These are phyloP conservation scores for Diorhabda carinulata DNA, from an alignment of 1,140 invertebrate genomes.

Conservation along the genomic window DNA sequence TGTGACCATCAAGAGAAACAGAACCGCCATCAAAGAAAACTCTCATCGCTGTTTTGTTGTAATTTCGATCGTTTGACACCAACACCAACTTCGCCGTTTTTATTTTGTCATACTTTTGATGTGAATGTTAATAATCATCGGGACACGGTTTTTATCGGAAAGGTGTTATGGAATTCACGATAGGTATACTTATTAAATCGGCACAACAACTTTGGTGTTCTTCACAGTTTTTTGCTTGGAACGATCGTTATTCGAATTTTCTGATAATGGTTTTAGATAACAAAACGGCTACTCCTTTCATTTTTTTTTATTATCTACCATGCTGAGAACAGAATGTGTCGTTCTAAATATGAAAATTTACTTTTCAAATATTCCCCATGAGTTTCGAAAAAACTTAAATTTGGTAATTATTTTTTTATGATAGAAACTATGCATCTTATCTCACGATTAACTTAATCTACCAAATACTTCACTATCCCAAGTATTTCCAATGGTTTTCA, in stretches of 20 bases:
- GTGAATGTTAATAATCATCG: slow-evolving; percentile 25
- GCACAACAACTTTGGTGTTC: neutral
- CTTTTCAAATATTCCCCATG: no score
- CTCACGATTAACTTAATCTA: no score
- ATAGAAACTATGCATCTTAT: no score
- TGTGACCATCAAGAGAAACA: slow-evolving; percentile 4
- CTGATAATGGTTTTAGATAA: neutral
- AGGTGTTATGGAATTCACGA: slow-evolving; percentile 24
- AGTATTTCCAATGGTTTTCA: no score
- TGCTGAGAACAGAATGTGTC: neutral
- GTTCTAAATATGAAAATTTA: no score
- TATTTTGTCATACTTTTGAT: slow-evolving; percentile 29
- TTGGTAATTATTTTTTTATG: no score
- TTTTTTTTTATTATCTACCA: no score
- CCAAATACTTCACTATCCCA: no score
- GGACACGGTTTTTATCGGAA: slow-evolving; percentile 15
- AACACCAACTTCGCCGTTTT: slow-evolving; percentile 21
- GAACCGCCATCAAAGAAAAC: slow-evolving; percentile 6
- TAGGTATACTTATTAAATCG: slow-evolving; percentile 1
- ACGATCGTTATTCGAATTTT: neutral
- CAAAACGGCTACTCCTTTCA: neutral
- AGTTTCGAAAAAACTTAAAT: no score
- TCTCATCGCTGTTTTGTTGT: slow-evolving; percentile 4
- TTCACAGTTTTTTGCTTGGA: neutral
- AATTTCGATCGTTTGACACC: slow-evolving; percentile 9